These are phyloP conservation scores for Argopecten irradians DNA, from an alignment of 1,140 invertebrate genomes.

Conservation along the genomic window DNA sequence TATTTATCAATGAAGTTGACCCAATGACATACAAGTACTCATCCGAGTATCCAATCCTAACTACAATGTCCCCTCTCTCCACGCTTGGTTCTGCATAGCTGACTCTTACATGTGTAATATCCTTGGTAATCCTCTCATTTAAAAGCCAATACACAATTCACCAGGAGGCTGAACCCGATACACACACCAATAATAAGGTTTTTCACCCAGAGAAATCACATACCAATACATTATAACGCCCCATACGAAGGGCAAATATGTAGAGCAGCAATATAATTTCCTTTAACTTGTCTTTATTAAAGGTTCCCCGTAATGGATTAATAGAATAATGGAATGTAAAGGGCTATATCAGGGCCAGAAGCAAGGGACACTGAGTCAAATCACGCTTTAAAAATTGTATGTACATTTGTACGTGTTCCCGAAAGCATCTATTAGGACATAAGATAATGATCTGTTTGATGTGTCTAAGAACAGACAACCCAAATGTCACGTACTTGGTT, in stretches of 20 bases:
- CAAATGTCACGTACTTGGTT: not conserved
- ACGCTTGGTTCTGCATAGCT: not conserved
- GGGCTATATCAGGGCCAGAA: no score
- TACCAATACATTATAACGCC: no score
- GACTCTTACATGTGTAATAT: not conserved
- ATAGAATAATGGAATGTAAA: no score
- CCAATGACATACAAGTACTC: slow-evolving; percentile 16
- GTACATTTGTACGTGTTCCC: not conserved
- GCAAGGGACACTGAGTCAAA: not conserved
- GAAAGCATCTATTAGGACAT: not conserved
- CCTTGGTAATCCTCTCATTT: not conserved
- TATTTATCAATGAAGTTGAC: slow-evolving; percentile 23
- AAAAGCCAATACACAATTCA: not conserved
- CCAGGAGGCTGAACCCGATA: not conserved
- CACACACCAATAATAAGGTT: not conserved
- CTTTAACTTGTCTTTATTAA: no score
- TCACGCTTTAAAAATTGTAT: not conserved
- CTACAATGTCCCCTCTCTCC: not conserved
- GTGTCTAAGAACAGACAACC: not conserved
- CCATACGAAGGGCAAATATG: no score
- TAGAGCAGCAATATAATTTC: no score
- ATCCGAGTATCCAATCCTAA: not conserved
- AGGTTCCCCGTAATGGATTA: no score
- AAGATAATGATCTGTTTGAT: slow-evolving; percentile 13
- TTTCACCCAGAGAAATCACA: not conserved